Conservation (phyloP, 1,140 invertebrate species). For the Magallana ariakensis region DNA sequence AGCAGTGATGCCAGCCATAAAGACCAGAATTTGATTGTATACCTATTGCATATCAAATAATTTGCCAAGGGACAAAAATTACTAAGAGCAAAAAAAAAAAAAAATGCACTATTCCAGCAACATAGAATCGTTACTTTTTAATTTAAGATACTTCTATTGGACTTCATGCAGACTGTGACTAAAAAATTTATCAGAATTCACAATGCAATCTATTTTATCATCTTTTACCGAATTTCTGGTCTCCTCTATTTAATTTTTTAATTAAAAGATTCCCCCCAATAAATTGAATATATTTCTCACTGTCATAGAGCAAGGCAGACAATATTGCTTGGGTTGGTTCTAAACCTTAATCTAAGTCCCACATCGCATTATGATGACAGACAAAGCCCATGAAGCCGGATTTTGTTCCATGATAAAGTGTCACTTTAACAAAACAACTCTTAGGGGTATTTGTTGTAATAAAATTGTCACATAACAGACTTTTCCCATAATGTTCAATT, state of each 20-base stretch:
- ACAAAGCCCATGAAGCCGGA: not conserved
- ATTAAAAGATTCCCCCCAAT: not conserved
- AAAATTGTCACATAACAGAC: slow-evolving; percentile 33
- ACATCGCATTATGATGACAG: not conserved
- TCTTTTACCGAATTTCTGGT: not conserved
- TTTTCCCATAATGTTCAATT: slow-evolving; percentile 12
- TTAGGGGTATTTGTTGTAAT: not conserved
- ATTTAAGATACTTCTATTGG: not conserved
- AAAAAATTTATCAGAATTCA: not conserved
- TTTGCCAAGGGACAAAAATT: not conserved
- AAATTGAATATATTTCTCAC: not conserved
- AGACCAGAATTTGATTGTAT: slow-evolving; percentile 25
- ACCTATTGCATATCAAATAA: slow-evolving; percentile 12
- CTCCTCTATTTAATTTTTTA: not conserved
- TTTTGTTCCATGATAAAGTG: slow-evolving; percentile 1
- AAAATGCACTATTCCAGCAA: not conserved
- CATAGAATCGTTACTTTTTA: not conserved
- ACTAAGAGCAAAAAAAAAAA: not conserved
- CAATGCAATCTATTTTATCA: not conserved
- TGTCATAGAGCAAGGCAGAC: not conserved
- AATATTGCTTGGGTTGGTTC: not conserved
- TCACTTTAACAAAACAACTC: not conserved
- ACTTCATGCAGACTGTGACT: not conserved
- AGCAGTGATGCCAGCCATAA: not conserved
- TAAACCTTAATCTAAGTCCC: slow-evolving; percentile 3